Percentiles rank a stretch among this genome's conserved stretches.
These are phyloP conservation scores for Characodon lateralis DNA, from an alignment of 2,797 vertebrate species.

Conservation along the genomic window DNA sequence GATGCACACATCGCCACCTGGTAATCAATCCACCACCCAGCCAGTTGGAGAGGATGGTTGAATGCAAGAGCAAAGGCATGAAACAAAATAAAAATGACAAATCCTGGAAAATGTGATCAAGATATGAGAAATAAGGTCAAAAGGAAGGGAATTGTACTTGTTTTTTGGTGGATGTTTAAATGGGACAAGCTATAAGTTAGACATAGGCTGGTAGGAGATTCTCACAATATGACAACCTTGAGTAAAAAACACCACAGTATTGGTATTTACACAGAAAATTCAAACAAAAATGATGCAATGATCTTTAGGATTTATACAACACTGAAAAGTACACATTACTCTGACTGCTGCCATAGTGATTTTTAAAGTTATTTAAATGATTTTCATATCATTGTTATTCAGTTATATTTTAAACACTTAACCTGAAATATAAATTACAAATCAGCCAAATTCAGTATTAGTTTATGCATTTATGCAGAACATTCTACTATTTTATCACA, in stretches of 20 bases:
- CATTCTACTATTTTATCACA: not conserved
- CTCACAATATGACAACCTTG: not conserved
- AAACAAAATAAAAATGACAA: slow-evolving; percentile 27
- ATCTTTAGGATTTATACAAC: not conserved
- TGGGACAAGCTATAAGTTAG: not conserved
- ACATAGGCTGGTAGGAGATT: not conserved
- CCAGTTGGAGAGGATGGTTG: slow-evolving; percentile 81
- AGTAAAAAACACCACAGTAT: not conserved
- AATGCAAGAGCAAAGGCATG: slow-evolving; percentile 80
- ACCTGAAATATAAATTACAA: not conserved
- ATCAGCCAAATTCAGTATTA: not conserved
- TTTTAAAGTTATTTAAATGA: not conserved
- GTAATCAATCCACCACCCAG: slow-evolving; percentile 94
- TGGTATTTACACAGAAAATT: not conserved
- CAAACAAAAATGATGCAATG: not conserved
- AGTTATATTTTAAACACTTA: not conserved
- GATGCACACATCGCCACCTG: slow-evolving; percentile 70
- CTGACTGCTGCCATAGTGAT: not conserved
- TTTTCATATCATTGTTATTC: not conserved
- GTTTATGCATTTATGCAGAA: not conserved
- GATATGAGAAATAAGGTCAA: not conserved
- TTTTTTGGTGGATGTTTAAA: not conserved
- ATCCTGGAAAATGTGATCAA: not conserved
- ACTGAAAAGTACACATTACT: not conserved
- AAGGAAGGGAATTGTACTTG: not conserved